Base-by-base conservation (phyloP, 2,888 invertebrate species). In the Nomada ruficornis region DNA sequence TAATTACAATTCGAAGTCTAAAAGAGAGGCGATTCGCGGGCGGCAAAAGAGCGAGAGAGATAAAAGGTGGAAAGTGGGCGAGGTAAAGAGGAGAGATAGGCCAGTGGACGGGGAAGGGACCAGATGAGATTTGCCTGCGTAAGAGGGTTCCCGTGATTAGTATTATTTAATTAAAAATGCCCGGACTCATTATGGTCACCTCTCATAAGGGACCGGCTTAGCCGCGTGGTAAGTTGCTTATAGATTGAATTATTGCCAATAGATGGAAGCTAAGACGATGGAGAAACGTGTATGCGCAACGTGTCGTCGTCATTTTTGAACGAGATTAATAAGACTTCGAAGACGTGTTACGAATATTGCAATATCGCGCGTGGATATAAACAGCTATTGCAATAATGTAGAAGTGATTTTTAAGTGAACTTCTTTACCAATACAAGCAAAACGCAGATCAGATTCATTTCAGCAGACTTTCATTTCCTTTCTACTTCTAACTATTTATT, bases 1-100 rank as follows among this genome's bases (percentile, higher is more conserved):
- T 96, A 96, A 96, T 96, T 96, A 96, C 95, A 94, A 95, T 95
- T 95, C 95, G 95, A 95, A 95, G 95, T 95, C 95, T 94, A 94
- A 95, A 94, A 95, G 95, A 95, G 95, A 94, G 94, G 94, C 93
- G 91, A 93, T 93, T 92, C 93, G 93, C 82, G 86, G 64, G 67
- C 81, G 77, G 69, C 76, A 85, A 87, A 85, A 75, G 87, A 85
- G 85, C 71, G 86, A 87, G 89, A 80, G 81, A 84, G 83, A 84
- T 77, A 65, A 82, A n/a, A 26, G 63, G 23, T 11, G 54, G 59
- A 7, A 50, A 60, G 50, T 67, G 65, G 80, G 52, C 54, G n/a
- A 11, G 70, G 75, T 70, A 26, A 70, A 62, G 71, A 82, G 79
- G 69, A 83, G 76, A 78, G 77, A 82, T 73, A 76, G 76, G 74